Evolutionary conservation across 1,140 invertebrate genomes (phyloP).

Genomic region (Ctenoplectra terminalis): DNA sequence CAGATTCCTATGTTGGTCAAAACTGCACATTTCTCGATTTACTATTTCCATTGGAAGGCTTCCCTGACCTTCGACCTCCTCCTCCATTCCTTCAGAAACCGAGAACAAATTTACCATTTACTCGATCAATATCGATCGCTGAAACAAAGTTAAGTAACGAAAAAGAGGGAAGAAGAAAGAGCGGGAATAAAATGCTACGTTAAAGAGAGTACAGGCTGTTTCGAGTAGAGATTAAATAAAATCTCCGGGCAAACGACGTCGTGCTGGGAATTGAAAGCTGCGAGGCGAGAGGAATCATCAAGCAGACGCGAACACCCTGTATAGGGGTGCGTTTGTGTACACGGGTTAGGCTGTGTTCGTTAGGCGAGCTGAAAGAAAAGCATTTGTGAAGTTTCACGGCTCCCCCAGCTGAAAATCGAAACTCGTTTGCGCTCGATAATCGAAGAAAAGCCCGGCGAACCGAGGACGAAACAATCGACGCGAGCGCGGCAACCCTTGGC

Average conservation of each 20-base stretch:
- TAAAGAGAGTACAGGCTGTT: neutral
- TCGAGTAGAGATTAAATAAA: constrained; percentile 18
- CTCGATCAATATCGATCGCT: neutral
- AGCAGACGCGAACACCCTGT: constrained; percentile 12
- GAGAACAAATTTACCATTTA: neutral
- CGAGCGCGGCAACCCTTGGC: neutral
- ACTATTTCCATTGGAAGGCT: neutral
- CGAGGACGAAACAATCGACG: constrained; percentile 20
- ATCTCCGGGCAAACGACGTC: neutral
- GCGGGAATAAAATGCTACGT: neutral
- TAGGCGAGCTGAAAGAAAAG: constrained; percentile 33
- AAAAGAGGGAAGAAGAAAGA: neutral
- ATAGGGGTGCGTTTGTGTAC: constrained; percentile 1
- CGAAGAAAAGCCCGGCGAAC: constrained; percentile 44
- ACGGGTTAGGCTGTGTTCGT: neutral
- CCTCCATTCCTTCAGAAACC: too few species aligned
- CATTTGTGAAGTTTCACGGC: constrained; percentile 60
- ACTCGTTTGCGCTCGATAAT: constrained; percentile 69
- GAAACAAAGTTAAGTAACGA: too few species aligned
- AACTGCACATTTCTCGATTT: neutral
- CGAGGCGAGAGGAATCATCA: neutral
- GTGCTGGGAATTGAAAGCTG: constrained; percentile 1
- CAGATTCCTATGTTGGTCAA: too few species aligned
- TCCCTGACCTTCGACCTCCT: constrained; percentile 5
- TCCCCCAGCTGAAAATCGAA: constrained; percentile 64